These are phyloP conservation scores for Crossoptilon crossoptilon DNA, from an alignment of 2,797 vertebrate species.

Conservation along the genomic window DNA sequence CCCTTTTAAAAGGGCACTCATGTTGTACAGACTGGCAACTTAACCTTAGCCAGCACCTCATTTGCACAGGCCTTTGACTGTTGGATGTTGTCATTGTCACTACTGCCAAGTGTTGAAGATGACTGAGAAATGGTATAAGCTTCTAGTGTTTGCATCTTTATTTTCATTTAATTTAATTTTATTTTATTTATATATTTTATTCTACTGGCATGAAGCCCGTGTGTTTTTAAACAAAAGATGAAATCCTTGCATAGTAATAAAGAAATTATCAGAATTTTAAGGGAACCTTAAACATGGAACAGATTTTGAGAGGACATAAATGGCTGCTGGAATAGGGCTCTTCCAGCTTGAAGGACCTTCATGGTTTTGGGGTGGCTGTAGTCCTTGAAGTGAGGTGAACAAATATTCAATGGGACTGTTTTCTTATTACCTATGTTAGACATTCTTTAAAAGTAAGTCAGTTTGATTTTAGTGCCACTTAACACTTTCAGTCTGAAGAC, in stretches of 20 bases:
- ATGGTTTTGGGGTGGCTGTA: background rate
- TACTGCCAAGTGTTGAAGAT: background rate
- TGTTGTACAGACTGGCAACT: background rate
- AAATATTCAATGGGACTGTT: background rate
- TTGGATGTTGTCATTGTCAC: background rate
- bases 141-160: background rate
- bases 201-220: rapidly evolving
- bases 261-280: background rate
- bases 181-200: background rate
- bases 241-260: background rate
- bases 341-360: background rate
- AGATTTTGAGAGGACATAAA: background rate
- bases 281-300: rapidly evolving
- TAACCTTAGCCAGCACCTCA: background rate
- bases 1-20: background rate
- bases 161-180: too few relatives aligned
- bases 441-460: background rate
- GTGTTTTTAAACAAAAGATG: background rate
- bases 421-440: background rate
- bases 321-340: background rate
- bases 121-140: background rate
- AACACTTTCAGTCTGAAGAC: background rate
- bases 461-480: background rate
- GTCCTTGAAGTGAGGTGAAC: background rate
- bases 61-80: background rate